phyloP scores from a whole-genome alignment of 2,113 vertebrate species.

The Vimba vimba region DNA sequence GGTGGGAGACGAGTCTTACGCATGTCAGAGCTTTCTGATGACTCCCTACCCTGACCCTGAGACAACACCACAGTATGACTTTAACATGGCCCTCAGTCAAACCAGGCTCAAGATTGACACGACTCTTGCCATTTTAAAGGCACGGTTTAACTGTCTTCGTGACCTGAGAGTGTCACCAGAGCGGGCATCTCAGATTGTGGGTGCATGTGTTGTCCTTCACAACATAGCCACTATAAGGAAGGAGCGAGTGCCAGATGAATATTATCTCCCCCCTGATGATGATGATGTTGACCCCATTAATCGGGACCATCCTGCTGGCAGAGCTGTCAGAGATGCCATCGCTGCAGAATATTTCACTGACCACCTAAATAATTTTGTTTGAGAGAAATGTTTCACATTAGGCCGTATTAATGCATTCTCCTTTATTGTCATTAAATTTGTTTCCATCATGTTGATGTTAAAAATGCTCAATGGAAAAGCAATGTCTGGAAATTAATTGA shows the following conservation, averaged over 20 bases:
- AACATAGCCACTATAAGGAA: slow-evolving; percentile 45
- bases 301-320: not conserved
- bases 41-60: not conserved
- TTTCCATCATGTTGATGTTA: not conserved
- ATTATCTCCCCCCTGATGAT: not conserved
- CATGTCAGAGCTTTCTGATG: slow-evolving; percentile 22
- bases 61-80: slow-evolving; percentile 1
- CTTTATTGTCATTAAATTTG: not conserved
- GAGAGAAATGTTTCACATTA: not conserved
- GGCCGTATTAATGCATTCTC: not conserved
- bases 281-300: slow-evolving; percentile 13
- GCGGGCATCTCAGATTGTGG: slow-evolving; percentile 12
- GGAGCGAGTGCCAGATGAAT: slow-evolving; percentile 23
- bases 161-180: slow-evolving; percentile 19
- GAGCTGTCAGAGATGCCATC: slow-evolving; percentile 1
- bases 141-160: slow-evolving; percentile 41
- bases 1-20: not conserved
- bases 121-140: slow-evolving; percentile 39
- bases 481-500: not conserved
- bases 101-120: slow-evolving; percentile 32
- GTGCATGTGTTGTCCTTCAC: slow-evolving; percentile 14
- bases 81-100: slow-evolving; percentile 26
- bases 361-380: not conserved
- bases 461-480: not conserved
- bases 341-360: slow-evolving; percentile 11